phyloP scores from a whole-genome alignment of 2,888 invertebrate genomes.

The Pycnomerus fuliginosus region DNA sequence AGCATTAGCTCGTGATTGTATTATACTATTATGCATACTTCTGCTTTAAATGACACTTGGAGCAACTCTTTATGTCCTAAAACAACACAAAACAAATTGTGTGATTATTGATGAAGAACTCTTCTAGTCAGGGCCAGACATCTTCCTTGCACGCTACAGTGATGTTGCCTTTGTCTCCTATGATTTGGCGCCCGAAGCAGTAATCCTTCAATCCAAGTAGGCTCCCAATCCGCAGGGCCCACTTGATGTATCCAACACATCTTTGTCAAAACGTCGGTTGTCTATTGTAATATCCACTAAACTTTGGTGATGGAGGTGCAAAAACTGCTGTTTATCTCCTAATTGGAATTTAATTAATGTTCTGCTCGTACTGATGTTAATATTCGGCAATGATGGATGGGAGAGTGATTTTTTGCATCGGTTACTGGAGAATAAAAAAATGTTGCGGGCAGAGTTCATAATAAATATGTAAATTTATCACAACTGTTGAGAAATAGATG shows the following conservation, averaged over 20 bases:
- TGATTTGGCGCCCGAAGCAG: slow-evolving; percentile 41
- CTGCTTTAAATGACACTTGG: too few species aligned
- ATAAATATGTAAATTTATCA: too few species aligned
- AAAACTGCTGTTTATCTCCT: slow-evolving; percentile 23
- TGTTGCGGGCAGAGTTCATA: too few species aligned
- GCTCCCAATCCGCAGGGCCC: slow-evolving; percentile 18
- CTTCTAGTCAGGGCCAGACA: slow-evolving; percentile 43
- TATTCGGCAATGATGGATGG: too few species aligned
- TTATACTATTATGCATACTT: too few species aligned
- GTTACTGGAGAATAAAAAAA: too few species aligned
- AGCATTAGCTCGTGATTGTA: too few species aligned
- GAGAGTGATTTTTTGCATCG: too few species aligned
- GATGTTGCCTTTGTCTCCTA: slow-evolving; percentile 38
- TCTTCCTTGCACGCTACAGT: slow-evolving; percentile 38
- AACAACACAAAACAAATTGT: slow-evolving; percentile 38
- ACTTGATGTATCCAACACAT: slow-evolving; percentile 25
- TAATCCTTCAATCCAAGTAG: slow-evolving; percentile 27
- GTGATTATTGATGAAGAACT: slow-evolving; percentile 46
- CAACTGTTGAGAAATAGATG: too few species aligned
- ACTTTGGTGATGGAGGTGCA: slow-evolving; percentile 20
- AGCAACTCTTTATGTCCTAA: slow-evolving; percentile 8
- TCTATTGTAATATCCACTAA: slow-evolving; percentile 30
- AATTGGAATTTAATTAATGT: slow-evolving; percentile 29
- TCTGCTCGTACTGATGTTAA: too few species aligned
- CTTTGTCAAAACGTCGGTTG: slow-evolving; percentile 25